Evolutionary conservation across 2,797 vertebrate species (phyloP).

Genomic region (Siniperca undulata): DNA sequence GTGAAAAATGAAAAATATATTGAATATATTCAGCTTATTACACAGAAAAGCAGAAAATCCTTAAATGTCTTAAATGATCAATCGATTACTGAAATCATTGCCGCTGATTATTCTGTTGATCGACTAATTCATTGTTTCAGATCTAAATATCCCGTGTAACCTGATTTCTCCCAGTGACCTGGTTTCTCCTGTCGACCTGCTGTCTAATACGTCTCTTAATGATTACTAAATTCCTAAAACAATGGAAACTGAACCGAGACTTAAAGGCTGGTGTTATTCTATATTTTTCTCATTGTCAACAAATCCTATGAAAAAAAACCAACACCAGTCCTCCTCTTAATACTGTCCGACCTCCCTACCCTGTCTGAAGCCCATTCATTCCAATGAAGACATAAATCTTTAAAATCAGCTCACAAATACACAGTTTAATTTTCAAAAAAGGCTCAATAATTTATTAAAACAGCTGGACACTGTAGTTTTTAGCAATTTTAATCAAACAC

Average conservation of each 20-base stretch:
- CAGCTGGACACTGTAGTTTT: not conserved
- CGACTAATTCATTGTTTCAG: not conserved
- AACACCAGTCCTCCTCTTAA: too few species aligned
- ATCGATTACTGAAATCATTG: not conserved
- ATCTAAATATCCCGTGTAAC: not conserved
- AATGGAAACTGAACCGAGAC: not conserved
- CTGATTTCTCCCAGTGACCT: not conserved
- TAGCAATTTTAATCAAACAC: not conserved
- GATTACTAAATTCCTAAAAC: not conserved
- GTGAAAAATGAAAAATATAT: not conserved
- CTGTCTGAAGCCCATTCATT: too few species aligned
- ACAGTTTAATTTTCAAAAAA: not conserved
- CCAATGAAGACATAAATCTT: too few species aligned
- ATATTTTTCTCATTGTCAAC: too few species aligned
- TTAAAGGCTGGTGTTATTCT: too few species aligned
- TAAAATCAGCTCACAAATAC: not conserved
- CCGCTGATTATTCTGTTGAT: not conserved
- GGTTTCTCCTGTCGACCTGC: constrained; percentile 12
- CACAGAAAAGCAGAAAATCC: not conserved
- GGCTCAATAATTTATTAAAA: not conserved
- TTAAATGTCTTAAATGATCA: not conserved
- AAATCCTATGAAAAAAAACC: too few species aligned
- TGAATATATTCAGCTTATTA: not conserved
- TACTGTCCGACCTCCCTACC: too few species aligned
- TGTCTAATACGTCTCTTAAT: not conserved